Evolutionary conservation across 2,113 vertebrate genomes (phyloP), one percentile per base, ranked within the genome.

Genomic region (Melanerpes aurifrons): DNA sequence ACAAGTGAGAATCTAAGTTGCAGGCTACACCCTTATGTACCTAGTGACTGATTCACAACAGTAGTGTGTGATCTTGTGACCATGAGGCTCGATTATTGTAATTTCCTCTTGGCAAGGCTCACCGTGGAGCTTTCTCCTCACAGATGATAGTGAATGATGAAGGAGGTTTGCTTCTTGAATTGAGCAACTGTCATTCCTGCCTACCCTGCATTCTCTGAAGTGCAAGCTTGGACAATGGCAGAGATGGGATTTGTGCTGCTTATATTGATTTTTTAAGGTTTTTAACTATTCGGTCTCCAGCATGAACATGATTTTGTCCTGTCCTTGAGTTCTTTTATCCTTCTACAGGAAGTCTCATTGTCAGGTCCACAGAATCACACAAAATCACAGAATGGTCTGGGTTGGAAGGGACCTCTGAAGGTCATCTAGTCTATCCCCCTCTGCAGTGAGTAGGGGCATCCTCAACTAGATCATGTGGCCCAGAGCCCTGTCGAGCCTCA

Each of bases 41-140:
- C 67, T 72, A 63, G 43, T 78, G 93, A 82, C 93, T 92, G 37
- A 90, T 95, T 84, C 91, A 59, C 80, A 92, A 61, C 63, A 81
- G 62, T 11, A 17, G 21, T 14, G 31, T 83, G 78, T 82, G 67
- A 26, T 88, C 89, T 93, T 96, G 70, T 96, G 91, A 95, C 74
- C 28, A 35, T 58, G 56, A 81, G 66, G 40, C 62, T 90, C 35
- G 5, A 77, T 93, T 73, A 86, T 71, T 93, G 7, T 82, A 85
- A 69, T 95, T 92, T 73, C 57, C 47, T 90, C 73, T 79, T 79
- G 37, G 83, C 74, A 81, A 83, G 62, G 45, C 64, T 87, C 72
- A 6, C 64, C n/a, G 37, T 85, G 76, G 79, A 89, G 69, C 61
- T 89, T 93, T 95, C 87, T 89, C 58, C 58, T 83, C 70, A 24